Base-by-base conservation (phyloP, 2,797 vertebrate species). In the Bradypodion ventrale region DNA sequence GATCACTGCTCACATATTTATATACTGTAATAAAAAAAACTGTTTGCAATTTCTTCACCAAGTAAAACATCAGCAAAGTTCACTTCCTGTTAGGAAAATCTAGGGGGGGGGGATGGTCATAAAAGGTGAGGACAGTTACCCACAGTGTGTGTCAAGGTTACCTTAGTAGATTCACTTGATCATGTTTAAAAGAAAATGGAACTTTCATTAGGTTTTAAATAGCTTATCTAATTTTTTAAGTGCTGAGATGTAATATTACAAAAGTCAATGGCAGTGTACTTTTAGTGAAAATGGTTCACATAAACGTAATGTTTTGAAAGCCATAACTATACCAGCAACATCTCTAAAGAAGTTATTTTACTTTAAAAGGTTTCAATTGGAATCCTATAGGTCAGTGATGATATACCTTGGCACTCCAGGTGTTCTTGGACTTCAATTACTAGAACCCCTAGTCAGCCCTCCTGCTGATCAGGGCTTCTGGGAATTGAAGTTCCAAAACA, bases 91-190 rank as follows among this genome's bases (percentile, higher is more conserved):
- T 92, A 91, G 70, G 91, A 84, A 29, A 80, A 85, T 78, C 65
- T 27, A 87, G n/a, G n/a, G n/a, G n/a, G n/a, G n/a, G n/a, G n/a
- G n/a, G n/a, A n/a, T n/a, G 72, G 83, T 82, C 62, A 85, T 81
- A 78, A 92, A 94, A 60, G 91, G 75, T 91, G 81, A 85, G 75
- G 88, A 68, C 35, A 76, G 78, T 74, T 77, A 75, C 75, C 83
- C 91, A 88, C 88, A 89, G 92, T 85, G 82, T 85, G n/a, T 81
- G 83, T 90, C 85, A 87, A 88, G 60, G 88, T 16, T 89, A 87
- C 82, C 88, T 90, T 90, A 78, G 93, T 93, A 89, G 65, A 93
- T 93, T 89, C 87, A 84, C 72, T 93, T 91, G 92, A 92, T 94
- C 91, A 90, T 37, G 63, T 1, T 89, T 9, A 87, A 86, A 86